These are phyloP conservation scores for Petrophora chlorosata DNA, from an alignment of 2,888 invertebrate species.

Conservation along the genomic window DNA sequence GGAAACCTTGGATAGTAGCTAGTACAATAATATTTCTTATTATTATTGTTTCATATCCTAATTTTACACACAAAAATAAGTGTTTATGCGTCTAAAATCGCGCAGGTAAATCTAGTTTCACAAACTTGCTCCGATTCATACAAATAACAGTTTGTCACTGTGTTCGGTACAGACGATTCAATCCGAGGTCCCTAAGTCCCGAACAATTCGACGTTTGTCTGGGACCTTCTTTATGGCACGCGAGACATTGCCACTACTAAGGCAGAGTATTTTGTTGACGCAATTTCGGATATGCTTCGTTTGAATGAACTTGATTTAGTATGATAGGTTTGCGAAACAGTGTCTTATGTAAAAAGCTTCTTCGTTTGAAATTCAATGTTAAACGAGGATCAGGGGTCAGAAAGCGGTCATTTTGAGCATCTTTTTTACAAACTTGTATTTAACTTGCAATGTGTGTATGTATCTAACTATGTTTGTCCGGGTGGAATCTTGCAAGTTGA, in stretches of 20 bases:
- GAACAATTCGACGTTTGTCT: constrained; percentile 56
- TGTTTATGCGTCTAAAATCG: too few species aligned
- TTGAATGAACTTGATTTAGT: background rate
- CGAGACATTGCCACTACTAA: constrained; percentile 41
- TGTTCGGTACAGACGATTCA: constrained; percentile 55
- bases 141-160: constrained; percentile 10
- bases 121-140: background rate
- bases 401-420: too few species aligned
- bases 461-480: too few species aligned
- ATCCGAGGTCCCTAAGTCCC: constrained; percentile 62
- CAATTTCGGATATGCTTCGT: background rate
- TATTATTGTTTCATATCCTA: too few species aligned
- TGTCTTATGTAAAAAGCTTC: background rate
- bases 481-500: too few species aligned
- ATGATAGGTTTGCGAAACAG: background rate
- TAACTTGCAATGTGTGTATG: too few species aligned
- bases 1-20: too few species aligned
- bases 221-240: constrained; percentile 65
- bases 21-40: too few species aligned
- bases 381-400: too few species aligned
- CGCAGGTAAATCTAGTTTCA: too few species aligned
- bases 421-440: too few species aligned
- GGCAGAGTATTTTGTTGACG: constrained; percentile 14
- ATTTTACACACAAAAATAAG: too few species aligned
- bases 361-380: background rate